Conservation (phyloP, 2,113 vertebrate genomes). For the zebrafish (Danio rerio) region GRCz12tu NC_133188.1:44443501-44444000, state of each 20-base stretch:
- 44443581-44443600: neutral
- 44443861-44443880: neutral
- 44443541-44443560: neutral
- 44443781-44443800: conserved; percentile 27
- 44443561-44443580: neutral
- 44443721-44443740: neutral
- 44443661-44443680: no score
- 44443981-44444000: no score
- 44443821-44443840: no score
- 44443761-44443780: neutral
- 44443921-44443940: neutral
- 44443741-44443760: neutral
- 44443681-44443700: no score
- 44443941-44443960: neutral
- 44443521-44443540: no score
- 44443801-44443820: neutral
- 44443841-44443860: neutral
- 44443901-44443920: neutral
- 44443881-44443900: neutral
- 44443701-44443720: neutral
- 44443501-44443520: no score
- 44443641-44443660: no score
- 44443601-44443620: neutral
- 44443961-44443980: neutral
- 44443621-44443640: neutral